Evolutionary conservation across 2,797 vertebrate genomes (phyloP).

Genomic region (Pyrocephalus nanus): DNA sequence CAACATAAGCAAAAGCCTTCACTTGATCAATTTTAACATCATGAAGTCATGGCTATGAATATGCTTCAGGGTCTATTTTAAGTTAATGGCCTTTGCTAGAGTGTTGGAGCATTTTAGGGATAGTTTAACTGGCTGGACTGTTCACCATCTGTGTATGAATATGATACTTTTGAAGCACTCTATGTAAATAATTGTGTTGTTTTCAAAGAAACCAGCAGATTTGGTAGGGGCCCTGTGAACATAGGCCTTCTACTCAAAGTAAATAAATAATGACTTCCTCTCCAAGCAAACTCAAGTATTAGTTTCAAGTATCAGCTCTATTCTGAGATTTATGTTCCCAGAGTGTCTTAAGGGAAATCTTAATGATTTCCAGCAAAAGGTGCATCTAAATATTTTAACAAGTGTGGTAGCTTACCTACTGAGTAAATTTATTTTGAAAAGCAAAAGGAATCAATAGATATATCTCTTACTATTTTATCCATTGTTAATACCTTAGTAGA

Average conservation of each 20-base stretch:
- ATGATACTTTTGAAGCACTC: background rate
- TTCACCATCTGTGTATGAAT: background rate
- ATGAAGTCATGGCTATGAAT: background rate
- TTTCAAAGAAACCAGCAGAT: background rate
- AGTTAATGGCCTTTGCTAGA: background rate
- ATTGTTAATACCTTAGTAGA: background rate
- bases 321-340: background rate
- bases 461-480: background rate
- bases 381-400: conserved; percentile 25
- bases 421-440: background rate
- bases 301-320: background rate
- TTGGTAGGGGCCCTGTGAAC: background rate
- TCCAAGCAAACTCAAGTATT: background rate
- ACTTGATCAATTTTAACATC: background rate
- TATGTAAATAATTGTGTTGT: background rate
- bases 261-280: background rate
- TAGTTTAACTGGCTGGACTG: background rate
- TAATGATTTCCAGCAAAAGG: conserved; percentile 1
- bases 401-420: background rate
- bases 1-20: background rate
- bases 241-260: background rate
- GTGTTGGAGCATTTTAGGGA: background rate
- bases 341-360: background rate
- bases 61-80: background rate
- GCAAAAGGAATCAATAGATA: background rate